These are phyloP conservation scores for Ispidina lecontei DNA, from an alignment of 2,797 vertebrate genomes.

Conservation along the genomic window DNA sequence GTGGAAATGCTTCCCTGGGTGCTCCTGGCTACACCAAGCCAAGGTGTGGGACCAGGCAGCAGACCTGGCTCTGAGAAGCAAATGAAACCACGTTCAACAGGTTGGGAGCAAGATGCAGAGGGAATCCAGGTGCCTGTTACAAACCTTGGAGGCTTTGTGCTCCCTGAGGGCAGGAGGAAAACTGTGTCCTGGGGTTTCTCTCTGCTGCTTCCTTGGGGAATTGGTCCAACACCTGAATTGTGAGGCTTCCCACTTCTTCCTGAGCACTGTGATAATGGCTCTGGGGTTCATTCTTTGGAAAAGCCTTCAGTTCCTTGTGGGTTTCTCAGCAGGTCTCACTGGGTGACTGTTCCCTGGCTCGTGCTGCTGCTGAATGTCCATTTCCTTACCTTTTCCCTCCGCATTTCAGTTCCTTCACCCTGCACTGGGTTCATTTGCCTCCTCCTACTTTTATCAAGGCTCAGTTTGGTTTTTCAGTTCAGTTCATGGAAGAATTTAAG, in stretches of 20 bases:
- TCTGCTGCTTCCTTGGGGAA: not conserved
- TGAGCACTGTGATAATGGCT: fast-evolving
- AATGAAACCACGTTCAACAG: not conserved
- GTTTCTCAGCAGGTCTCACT: not conserved
- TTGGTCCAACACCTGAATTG: fast-evolving
- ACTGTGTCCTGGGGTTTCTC: not conserved
- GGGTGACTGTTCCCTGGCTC: not conserved
- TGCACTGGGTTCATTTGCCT: fast-evolving
- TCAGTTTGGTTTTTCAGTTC: not conserved
- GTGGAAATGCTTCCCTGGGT: not conserved
- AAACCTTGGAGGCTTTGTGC: not conserved
- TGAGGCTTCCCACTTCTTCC: not conserved
- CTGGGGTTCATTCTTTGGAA: not conserved
- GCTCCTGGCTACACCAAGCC: fast-evolving
- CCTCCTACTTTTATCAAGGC: not conserved
- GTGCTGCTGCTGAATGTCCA: not conserved
- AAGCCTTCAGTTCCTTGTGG: not conserved
- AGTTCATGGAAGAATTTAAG: not conserved
- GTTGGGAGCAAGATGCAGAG: not conserved
- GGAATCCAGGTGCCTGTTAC: not conserved
- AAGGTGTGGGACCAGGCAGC: not conserved
- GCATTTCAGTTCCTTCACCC: fast-evolving
- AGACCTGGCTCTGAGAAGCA: not conserved
- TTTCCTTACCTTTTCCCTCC: not conserved
- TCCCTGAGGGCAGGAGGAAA: not conserved